These are phyloP conservation scores for Callorhinus ursinus DNA, from an alignment of 2,113 vertebrate species.

Conservation along the genomic window DNA sequence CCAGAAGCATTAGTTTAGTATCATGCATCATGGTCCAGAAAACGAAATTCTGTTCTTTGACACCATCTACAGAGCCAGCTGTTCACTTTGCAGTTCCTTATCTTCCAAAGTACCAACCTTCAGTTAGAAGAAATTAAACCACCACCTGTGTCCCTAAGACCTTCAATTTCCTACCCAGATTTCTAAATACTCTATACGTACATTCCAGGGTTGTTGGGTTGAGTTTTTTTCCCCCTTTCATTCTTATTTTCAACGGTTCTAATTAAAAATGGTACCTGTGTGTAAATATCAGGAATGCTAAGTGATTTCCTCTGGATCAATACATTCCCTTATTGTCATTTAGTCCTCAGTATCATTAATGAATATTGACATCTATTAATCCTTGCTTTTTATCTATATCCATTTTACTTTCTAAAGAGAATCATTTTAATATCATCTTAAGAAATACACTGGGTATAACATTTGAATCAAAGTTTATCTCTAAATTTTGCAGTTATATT, in stretches of 20 bases:
- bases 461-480: constrained; percentile 9
- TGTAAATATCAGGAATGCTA: background rate
- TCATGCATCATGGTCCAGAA: constrained; percentile 61
- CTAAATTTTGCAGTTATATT: constrained; percentile 49
- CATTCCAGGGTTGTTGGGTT: background rate
- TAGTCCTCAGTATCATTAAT: background rate
- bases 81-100: constrained; percentile 61
- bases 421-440: background rate
- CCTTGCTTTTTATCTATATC: background rate
- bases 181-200: constrained; percentile 26
- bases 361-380: background rate
- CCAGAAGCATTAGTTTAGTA: constrained; percentile 74
- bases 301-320: background rate
- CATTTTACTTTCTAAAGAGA: constrained; percentile 40
- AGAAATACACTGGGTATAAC: background rate
- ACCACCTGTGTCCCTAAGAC: constrained; percentile 44
- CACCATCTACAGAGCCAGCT: constrained; percentile 73
- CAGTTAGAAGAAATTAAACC: constrained; percentile 65
- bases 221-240: background rate
- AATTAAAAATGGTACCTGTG: background rate
- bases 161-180: background rate
- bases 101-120: constrained; percentile 72
- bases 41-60: constrained; percentile 70
- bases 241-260: background rate
- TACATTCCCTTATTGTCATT: background rate